phyloP scores from a whole-genome alignment of 2,113 vertebrate genomes.

The Oncorhynchus nerka region DNA sequence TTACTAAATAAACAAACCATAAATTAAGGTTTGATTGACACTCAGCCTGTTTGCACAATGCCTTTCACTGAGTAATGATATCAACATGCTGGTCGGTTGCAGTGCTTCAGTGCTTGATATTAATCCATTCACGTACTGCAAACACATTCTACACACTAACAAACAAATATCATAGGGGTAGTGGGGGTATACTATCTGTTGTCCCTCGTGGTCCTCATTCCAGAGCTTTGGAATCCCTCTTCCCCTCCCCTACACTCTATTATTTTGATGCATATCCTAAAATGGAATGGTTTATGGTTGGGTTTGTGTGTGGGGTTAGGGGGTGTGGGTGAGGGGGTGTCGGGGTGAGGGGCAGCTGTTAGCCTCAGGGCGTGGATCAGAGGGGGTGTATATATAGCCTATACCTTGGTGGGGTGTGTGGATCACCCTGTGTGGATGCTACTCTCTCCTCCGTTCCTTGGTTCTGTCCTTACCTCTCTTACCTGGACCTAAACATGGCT shows the following conservation, averaged over 20 bases:
- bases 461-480: not conserved
- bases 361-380: constrained; percentile 69
- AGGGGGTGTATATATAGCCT: constrained; percentile 80
- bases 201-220: not conserved
- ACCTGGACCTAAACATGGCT: constrained; percentile 77
- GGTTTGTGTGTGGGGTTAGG: constrained; percentile 46
- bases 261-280: constrained; percentile 89
- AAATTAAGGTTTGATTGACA: not conserved
- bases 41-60: not conserved
- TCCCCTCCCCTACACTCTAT: constrained; percentile 67
- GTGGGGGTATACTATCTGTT: constrained; percentile 42
- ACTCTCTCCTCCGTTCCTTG: constrained; percentile 39
- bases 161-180: constrained; percentile 1
- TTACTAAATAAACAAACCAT: constrained; percentile 14
- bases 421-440: constrained; percentile 66
- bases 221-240: no score
- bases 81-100: no score
- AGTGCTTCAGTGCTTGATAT: no score
- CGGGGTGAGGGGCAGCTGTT: no score
- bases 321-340: constrained; percentile 7
- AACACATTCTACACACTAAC: no score
- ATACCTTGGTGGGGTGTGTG: constrained; percentile 65
- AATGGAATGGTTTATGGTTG: constrained; percentile 87
- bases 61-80: constrained; percentile 13
- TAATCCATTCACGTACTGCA: no score